Evolutionary conservation across 1,140 invertebrate species (phyloP).

Genomic region (Parasteatoda tepidariorum): DNA sequence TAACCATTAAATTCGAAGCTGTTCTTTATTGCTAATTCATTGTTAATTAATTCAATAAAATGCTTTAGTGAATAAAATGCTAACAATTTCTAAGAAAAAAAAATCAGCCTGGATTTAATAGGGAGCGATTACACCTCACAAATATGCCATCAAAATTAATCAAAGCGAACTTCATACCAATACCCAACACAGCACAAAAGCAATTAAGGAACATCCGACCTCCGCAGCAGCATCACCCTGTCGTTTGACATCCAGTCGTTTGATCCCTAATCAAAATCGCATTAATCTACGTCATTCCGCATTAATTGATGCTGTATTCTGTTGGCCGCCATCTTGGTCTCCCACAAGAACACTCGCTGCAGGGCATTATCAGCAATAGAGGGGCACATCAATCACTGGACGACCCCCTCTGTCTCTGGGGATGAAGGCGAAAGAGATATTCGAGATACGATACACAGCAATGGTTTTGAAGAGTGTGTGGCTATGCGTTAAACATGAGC

Average conservation of each 20-base stretch:
- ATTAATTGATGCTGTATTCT: conserved; percentile 40
- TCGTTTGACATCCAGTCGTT: not conserved
- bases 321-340: not conserved
- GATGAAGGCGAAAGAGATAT: not conserved
- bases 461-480: conserved; percentile 3
- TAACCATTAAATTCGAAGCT: no score
- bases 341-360: conserved; percentile 2
- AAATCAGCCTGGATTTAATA: no score
- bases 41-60: no score
- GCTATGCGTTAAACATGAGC: conserved; percentile 18
- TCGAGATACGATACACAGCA: conserved; percentile 2
- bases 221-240: no score
- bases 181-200: no score
- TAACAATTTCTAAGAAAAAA: no score
- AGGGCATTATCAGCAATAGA: conserved; percentile 11
- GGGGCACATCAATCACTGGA: conserved; percentile 26
- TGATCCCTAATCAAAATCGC: conserved; percentile 49
- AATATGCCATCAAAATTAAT: no score
- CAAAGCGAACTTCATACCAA: no score
- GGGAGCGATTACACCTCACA: no score
- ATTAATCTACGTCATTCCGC: conserved; percentile 37
- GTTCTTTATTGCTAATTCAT: no score
- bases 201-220: no score
- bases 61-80: no score
- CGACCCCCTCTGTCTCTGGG: not conserved